These are phyloP conservation scores for Spinus pinus DNA, from an alignment of 2,797 vertebrate genomes.

Conservation along the genomic window DNA sequence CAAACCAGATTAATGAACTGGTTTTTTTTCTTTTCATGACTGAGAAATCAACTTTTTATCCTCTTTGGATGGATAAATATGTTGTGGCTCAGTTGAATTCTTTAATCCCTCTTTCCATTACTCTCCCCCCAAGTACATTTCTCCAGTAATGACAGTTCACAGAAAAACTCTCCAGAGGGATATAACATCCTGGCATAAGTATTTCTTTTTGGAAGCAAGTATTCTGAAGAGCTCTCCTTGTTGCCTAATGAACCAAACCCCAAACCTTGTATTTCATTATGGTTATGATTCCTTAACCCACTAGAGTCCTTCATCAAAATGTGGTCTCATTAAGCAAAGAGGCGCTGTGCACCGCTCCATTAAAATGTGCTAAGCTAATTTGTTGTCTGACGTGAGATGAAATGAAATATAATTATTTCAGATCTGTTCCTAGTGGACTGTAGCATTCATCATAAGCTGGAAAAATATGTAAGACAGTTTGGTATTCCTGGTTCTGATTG, in stretches of 20 bases:
- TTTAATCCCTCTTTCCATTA: background rate
- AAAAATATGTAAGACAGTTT: background rate
- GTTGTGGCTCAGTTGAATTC: background rate
- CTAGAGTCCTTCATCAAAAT: conserved; percentile 71
- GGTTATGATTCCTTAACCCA: conserved; percentile 71
- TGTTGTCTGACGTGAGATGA: conserved; percentile 58
- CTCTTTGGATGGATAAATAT: background rate
- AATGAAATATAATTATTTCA: conserved; percentile 67
- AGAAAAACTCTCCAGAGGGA: conserved; percentile 37
- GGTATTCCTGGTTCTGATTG: background rate
- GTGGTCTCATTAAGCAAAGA: conserved; percentile 73
- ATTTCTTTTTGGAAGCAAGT: conserved; percentile 63
- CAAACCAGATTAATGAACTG: background rate
- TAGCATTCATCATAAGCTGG: conserved; percentile 1
- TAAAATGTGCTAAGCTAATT: conserved; percentile 67
- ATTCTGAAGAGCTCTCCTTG: conserved; percentile 59
- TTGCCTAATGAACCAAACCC: conserved; percentile 75
- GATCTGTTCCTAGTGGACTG: conserved; percentile 30
- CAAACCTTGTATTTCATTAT: conserved; percentile 74
- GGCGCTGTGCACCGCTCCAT: conserved; percentile 57
- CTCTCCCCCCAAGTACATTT: conserved; percentile 4
- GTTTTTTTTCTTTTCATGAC: background rate
- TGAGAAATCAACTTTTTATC: background rate
- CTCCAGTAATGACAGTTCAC: conserved; percentile 29
- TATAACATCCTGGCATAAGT: conserved; percentile 48